Conservation (phyloP, 2,113 vertebrate genomes). For the Chionis minor region DNA sequence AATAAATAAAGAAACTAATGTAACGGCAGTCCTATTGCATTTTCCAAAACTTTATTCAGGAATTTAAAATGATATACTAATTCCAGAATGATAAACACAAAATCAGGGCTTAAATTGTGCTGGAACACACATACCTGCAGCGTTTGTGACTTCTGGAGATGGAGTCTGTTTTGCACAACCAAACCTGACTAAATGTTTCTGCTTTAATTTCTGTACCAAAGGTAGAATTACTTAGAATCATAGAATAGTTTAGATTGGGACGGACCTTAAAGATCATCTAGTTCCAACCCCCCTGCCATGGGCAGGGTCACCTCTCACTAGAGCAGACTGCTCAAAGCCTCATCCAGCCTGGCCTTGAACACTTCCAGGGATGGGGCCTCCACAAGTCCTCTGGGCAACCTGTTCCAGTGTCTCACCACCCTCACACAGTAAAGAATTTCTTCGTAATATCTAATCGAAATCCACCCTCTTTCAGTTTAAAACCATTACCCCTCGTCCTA, state of each 20-base stretch:
- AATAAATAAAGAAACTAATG: neutral
- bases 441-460: too few relatives aligned
- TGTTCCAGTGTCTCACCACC: too few relatives aligned
- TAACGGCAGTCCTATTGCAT: neutral
- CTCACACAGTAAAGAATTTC: too few relatives aligned
- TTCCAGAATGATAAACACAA: neutral
- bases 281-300: too few relatives aligned
- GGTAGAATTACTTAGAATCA: neutral
- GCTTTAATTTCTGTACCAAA: neutral
- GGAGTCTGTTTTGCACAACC: neutral
- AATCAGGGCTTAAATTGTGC: neutral
- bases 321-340: neutral
- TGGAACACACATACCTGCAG: neutral
- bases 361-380: too few relatives aligned
- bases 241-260: neutral
- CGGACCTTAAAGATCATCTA: neutral
- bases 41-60: neutral
- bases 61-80: neutral
- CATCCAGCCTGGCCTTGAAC: too few relatives aligned
- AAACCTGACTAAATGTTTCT: neutral
- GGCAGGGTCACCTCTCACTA: neutral
- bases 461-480: too few relatives aligned
- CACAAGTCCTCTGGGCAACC: too few relatives aligned
- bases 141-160: neutral
- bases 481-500: too few relatives aligned